Conservation (phyloP, 2,888 invertebrate species). For the Megamerina dolium region DNA sequence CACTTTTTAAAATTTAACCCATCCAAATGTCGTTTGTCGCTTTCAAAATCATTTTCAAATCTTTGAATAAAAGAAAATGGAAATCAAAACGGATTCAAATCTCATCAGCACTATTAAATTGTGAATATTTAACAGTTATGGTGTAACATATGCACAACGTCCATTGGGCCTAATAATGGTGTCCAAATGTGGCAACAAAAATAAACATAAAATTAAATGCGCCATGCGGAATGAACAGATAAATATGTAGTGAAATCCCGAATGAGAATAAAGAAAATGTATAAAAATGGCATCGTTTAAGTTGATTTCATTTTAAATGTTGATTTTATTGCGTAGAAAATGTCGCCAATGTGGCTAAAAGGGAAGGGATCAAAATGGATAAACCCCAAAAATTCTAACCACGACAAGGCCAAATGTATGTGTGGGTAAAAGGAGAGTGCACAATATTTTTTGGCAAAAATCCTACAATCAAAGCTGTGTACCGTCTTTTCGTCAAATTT, state of each 20-base stretch:
- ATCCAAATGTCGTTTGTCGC: no score
- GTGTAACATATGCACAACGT: no score
- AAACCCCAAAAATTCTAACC: neutral
- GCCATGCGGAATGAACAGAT: slow-evolving; percentile 6
- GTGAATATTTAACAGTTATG: no score
- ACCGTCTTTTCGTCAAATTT: no score
- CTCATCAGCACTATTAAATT: no score
- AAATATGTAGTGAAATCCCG: slow-evolving; percentile 7
- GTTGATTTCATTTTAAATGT: slow-evolving; percentile 44
- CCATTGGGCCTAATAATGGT: slow-evolving; percentile 4
- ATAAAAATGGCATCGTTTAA: slow-evolving; percentile 33
- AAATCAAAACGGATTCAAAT: no score
- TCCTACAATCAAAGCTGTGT: no score
- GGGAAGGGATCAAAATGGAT: neutral
- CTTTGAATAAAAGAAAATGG: no score
- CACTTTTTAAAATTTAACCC: no score
- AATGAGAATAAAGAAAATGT: slow-evolving; percentile 5
- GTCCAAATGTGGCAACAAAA: slow-evolving; percentile 21
- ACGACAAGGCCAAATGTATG: neutral
- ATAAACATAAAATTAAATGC: slow-evolving; percentile 43
- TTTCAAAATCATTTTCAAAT: no score
- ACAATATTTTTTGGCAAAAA: no score
- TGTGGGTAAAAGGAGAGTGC: no score
- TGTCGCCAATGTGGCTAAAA: slow-evolving; percentile 46
- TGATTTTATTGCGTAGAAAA: slow-evolving; percentile 47